These are phyloP conservation scores for Hemitrygon akajei DNA, from an alignment of 2,797 vertebrate species.

Conservation along the genomic window DNA sequence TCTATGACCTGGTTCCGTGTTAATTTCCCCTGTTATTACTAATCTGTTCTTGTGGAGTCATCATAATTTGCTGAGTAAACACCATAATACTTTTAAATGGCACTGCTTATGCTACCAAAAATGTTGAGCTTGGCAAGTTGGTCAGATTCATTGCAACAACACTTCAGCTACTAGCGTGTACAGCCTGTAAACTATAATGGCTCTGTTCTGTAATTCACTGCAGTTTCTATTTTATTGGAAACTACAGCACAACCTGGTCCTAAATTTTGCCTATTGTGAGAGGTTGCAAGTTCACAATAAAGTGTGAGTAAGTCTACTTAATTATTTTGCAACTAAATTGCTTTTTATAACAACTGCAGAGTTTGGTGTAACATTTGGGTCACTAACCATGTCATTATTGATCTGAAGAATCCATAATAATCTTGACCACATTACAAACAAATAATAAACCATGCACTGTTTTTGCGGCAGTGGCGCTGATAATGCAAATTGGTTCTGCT, in stretches of 20 bases:
- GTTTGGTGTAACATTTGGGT: not conserved
- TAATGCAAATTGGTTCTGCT: slow-evolving; percentile 28
- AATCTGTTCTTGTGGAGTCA: not conserved
- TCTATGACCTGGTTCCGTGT: not conserved
- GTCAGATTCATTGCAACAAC: not conserved
- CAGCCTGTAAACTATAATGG: not conserved
- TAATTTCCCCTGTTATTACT: not conserved
- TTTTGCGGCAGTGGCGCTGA: not conserved
- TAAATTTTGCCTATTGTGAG: not conserved
- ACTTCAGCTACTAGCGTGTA: not conserved
- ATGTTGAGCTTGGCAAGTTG: no score
- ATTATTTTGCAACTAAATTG: slow-evolving; percentile 34
- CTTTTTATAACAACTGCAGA: not conserved
- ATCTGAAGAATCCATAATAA: slow-evolving; percentile 33
- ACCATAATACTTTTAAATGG: not conserved
- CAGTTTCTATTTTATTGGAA: slow-evolving; percentile 2
- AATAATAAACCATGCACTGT: slow-evolving; percentile 12
- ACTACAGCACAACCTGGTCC: not conserved
- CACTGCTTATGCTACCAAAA: not conserved
- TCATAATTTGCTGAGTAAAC: not conserved
- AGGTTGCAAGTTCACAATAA: not conserved
- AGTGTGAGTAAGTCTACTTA: slow-evolving; percentile 7
- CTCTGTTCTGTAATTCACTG: not conserved
- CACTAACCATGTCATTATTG: slow-evolving; percentile 27
- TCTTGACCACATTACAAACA: slow-evolving; percentile 14